These are phyloP conservation scores for Schizopygopsis malacanthus DNA, from an alignment of 2,797 vertebrate species.

Conservation along the genomic window DNA sequence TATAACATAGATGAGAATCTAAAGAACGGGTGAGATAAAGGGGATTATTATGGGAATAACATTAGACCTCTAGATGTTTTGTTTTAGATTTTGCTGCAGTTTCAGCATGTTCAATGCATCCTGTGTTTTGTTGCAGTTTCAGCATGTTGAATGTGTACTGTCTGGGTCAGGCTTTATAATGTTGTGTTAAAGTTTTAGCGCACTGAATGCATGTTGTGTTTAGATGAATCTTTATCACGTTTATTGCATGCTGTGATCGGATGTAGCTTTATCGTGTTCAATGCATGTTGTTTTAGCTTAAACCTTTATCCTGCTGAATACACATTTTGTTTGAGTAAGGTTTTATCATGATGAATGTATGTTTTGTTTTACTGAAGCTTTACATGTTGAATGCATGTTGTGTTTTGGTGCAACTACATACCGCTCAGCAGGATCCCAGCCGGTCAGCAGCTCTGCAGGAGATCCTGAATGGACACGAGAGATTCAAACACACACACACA, in stretches of 20 bases:
- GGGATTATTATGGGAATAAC: neutral
- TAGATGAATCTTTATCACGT: constrained; percentile 4
- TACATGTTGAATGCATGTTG: constrained; percentile 22
- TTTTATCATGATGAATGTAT: neutral
- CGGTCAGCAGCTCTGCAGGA: constrained; percentile 55
- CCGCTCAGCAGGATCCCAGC: constrained; percentile 58
- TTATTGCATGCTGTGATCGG: constrained; percentile 7
- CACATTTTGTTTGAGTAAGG: constrained; percentile 17
- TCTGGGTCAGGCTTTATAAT: neutral
- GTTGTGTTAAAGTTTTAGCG: neutral
- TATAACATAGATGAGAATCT: constrained; percentile 36
- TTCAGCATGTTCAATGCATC: neutral
- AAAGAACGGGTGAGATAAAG: neutral
- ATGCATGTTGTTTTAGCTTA: constrained; percentile 29
- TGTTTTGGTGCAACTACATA: constrained; percentile 43
- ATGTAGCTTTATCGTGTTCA: neutral
- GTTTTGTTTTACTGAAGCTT: constrained; percentile 22
- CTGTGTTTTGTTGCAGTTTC: constrained; percentile 13
- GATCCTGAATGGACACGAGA: constrained; percentile 22
- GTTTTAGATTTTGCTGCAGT: neutral
- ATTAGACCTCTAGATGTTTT: neutral
- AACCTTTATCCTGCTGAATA: constrained; percentile 23
- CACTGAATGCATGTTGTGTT: neutral
- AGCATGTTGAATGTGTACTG: neutral
- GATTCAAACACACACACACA: neutral